Evolutionary conservation across 2,888 invertebrate genomes (phyloP), one percentile per base, ranked within the genome.

Genomic region (Aromia moschata): DNA sequence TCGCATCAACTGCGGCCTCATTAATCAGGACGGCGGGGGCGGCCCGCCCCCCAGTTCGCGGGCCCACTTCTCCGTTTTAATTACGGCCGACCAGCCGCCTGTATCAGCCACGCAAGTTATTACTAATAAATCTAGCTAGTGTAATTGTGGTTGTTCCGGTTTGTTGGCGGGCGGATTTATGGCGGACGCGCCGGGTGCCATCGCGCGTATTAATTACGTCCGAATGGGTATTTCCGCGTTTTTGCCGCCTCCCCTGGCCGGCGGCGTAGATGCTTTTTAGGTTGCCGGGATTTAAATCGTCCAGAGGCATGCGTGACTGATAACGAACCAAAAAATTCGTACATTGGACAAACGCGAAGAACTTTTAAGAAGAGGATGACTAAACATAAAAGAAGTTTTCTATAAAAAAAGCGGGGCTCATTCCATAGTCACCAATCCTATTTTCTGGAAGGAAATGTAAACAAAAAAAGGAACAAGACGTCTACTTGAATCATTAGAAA

Each of bases 51-150:
- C 43, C 17, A 31, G 14, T 33, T 30, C 52, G 40, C 18, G 41
- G 18, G 38, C 31, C 46, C 31, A 43, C 49, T 65, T 63, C 65
- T 72, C 67, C 63, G 67, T 74, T 74, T 74, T 72, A 73, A 74
- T 74, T 75, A 74, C 71, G 74, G 72, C 69, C 70, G 46, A 53
- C 60, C 63, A 49, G 46, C 57, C 56, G 45, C 62, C 47, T 44
- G 15, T 58, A 64, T 62, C 56, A 62, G 52, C 64, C 62, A 56
- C 70, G 68, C 72, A 74, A 75, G 73, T 75, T 75, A 75, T 75
- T 72, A 72, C 74, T 72, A 73, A 75, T 75, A 75, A 75, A 75
- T 75, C 71, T 73, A 65, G 70, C 66, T 63, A 69, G 70, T 70
- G 70, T 75, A 73, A 74, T 74, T 74, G 74, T 64, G 72, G 71